These are phyloP conservation scores for Mesocentrotus franciscanus DNA, from an alignment of 53 echinoderm and acorn worm genomes.

Conservation along the genomic window DNA sequence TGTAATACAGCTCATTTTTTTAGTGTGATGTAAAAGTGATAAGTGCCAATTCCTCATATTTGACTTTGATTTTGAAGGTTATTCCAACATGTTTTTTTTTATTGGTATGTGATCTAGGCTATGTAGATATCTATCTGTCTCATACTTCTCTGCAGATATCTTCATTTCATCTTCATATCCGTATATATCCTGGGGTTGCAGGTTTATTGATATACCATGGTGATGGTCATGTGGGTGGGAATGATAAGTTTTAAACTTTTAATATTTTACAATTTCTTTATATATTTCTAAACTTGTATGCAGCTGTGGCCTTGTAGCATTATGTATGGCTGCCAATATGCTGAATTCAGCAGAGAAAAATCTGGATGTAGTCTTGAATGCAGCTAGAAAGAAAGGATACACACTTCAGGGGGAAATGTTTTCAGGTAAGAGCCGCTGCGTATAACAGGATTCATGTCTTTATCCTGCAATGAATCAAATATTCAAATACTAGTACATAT, in stretches of 20 bases:
- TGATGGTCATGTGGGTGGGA: neutral
- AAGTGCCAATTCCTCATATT: neutral
- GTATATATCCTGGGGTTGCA: no score
- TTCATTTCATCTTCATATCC: no score
- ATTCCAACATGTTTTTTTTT: no score
- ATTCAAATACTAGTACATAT: no score
- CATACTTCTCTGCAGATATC: no score
- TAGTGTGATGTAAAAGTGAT: neutral
- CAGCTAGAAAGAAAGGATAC: slow-evolving; percentile 72
- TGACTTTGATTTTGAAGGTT: no score
- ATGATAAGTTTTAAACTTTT: neutral
- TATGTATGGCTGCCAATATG: slow-evolving; percentile 82
- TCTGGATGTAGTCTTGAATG: slow-evolving; percentile 50
- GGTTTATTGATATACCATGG: neutral
- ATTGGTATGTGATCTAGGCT: no score
- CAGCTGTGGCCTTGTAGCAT: slow-evolving; percentile 90
- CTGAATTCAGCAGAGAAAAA: slow-evolving; percentile 30
- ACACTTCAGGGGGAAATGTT: slow-evolving; percentile 95
- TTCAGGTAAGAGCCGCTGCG: slow-evolving; percentile 75
- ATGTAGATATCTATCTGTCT: no score
- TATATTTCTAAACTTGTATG: neutral
- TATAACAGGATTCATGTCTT: no score
- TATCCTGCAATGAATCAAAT: no score
- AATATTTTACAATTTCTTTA: neutral
- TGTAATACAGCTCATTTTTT: neutral